A percentile compares a stretch with the other conserved stretches of the same genome.
Conservation (phyloP, 2,888 invertebrate genomes). For the Panopea generosa region DNA sequence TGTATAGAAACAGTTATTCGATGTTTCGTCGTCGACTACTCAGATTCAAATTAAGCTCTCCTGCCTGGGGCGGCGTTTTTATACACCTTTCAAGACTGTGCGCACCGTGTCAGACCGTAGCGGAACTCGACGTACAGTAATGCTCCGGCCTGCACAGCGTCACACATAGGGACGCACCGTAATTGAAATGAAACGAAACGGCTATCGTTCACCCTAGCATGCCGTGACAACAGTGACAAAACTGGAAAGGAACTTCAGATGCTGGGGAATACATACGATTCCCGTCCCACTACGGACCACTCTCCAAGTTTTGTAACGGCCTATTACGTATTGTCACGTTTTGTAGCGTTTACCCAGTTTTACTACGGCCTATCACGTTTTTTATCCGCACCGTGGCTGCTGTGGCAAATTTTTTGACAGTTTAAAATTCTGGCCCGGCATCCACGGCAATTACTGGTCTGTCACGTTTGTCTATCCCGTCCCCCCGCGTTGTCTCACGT, state of each 20-base stretch:
- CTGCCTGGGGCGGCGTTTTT: too few relatives aligned
- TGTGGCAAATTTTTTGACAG: slow-evolving; percentile 35
- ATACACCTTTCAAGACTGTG: too few relatives aligned
- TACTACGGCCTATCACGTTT: slow-evolving; percentile 6
- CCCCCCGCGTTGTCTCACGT: slow-evolving; percentile 29
- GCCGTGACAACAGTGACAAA: slow-evolving; percentile 22
- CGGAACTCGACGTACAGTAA: too few relatives aligned
- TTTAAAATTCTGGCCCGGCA: slow-evolving; percentile 28
- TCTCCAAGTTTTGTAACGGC: slow-evolving; percentile 24
- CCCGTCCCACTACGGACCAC: slow-evolving; percentile 30
- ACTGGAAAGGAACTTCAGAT: slow-evolving; percentile 15
- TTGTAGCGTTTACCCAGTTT: slow-evolving; percentile 22
- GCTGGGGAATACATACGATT: slow-evolving; percentile 9
- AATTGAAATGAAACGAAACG: too few relatives aligned
- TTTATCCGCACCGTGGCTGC: slow-evolving; percentile 27
- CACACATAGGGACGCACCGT: too few relatives aligned
- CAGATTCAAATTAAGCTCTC: slow-evolving; percentile 5
- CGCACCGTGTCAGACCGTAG: too few relatives aligned
- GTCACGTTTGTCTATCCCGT: slow-evolving; percentile 7
- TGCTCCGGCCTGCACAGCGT: too few relatives aligned
- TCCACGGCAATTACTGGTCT: slow-evolving; percentile 20
- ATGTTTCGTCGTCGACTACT: too few relatives aligned
- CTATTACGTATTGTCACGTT: slow-evolving; percentile 21
- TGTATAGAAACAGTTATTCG: too few relatives aligned
- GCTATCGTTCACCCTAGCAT: too few relatives aligned